phyloP scores from a whole-genome alignment of 2,888 invertebrate species.

The Latheticus oryzae region DNA sequence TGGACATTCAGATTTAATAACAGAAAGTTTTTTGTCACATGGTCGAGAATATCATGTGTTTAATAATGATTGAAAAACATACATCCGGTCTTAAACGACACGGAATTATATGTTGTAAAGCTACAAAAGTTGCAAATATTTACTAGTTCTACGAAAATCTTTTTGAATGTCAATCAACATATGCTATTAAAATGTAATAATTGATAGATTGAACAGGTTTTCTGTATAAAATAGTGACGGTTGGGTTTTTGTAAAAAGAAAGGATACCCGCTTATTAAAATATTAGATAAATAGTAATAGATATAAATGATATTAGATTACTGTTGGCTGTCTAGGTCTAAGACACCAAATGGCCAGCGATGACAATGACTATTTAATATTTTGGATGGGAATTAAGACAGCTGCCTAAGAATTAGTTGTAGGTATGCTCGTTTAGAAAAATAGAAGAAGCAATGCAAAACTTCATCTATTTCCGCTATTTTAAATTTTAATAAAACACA shows the following conservation, averaged over 20 bases:
- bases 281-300: constrained; percentile 31
- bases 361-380: too few relatives aligned
- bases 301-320: constrained; percentile 12
- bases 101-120: constrained; percentile 19
- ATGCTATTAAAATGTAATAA: constrained; percentile 14
- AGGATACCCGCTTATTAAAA: constrained; percentile 16
- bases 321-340: not conserved
- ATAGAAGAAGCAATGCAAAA: too few relatives aligned
- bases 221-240: constrained; percentile 3
- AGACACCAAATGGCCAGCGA: constrained; percentile 9
- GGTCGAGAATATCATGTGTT: constrained; percentile 14
- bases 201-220: not conserved
- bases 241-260: constrained; percentile 6
- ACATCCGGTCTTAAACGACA: constrained; percentile 23
- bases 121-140: constrained; percentile 14
- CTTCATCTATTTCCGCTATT: too few relatives aligned
- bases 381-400: too few relatives aligned
- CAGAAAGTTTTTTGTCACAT: constrained; percentile 30
- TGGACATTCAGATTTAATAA: constrained; percentile 31
- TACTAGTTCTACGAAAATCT: constrained; percentile 25
- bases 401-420: too few relatives aligned
- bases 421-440: too few relatives aligned
- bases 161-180: constrained; percentile 8
- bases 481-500: too few relatives aligned
- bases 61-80: constrained; percentile 17